A percentile compares a stretch with the other conserved stretches of the same genome.
Evolutionary conservation across 2,888 invertebrate genomes (phyloP).

Genomic region (Zaprionus obscuricornis): DNA sequence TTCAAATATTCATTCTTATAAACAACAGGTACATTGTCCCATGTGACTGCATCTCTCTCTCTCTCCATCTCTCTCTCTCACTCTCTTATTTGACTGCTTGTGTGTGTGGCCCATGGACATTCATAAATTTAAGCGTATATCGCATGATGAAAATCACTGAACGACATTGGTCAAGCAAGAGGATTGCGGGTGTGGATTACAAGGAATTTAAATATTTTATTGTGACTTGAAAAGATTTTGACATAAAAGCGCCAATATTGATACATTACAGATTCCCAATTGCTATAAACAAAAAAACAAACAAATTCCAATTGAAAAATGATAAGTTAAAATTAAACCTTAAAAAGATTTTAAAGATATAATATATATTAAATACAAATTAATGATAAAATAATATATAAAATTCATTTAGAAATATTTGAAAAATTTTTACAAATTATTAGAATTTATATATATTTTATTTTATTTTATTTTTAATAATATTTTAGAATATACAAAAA

Average conservation of each 20-base stretch:
- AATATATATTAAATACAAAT: too few relatives aligned
- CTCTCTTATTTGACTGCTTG: conserved; percentile 38
- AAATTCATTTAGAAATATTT: too few relatives aligned
- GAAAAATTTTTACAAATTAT: too few relatives aligned
- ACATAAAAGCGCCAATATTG: conserved; percentile 69
- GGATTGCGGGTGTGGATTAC: conserved; percentile 54
- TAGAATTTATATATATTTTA: too few relatives aligned
- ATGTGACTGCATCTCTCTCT: not conserved
- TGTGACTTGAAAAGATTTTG: conserved; percentile 29
- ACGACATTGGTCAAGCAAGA: conserved; percentile 29
- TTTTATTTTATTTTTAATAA: too few relatives aligned
- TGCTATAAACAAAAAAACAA: not conserved
- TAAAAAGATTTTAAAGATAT: too few relatives aligned
- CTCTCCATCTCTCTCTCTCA: too few relatives aligned
- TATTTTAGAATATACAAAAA: too few relatives aligned
- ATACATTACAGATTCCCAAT: conserved; percentile 46
- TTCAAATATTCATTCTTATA: conserved; percentile 9
- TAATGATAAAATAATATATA: too few relatives aligned
- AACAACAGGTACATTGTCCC: conserved; percentile 54
- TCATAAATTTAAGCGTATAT: conserved; percentile 67
- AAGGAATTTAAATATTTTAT: conserved; percentile 69
- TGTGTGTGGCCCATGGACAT: conserved; percentile 25
- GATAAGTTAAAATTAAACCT: conserved; percentile 2
- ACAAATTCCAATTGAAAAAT: conserved; percentile 32
- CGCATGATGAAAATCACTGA: conserved; percentile 54